These are phyloP conservation scores for Macropis europaea DNA, from an alignment of 2,888 invertebrate genomes.

Conservation along the genomic window DNA sequence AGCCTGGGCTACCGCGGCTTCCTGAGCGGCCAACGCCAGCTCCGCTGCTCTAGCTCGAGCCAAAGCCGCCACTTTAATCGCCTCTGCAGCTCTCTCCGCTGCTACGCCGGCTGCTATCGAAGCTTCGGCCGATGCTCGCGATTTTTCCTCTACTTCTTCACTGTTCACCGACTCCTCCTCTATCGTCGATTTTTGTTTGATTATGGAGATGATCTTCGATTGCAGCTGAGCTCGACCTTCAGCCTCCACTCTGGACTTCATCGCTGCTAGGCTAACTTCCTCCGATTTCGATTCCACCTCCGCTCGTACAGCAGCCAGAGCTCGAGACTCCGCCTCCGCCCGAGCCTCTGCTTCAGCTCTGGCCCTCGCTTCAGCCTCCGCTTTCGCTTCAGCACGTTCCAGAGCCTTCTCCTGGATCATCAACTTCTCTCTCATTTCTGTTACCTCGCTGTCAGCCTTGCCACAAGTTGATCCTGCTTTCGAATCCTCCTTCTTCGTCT, in stretches of 20 bases:
- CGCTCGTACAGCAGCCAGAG: not conserved
- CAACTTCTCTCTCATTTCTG: not conserved
- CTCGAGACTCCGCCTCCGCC: not conserved
- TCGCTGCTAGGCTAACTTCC: not conserved
- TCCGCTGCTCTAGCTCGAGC: constrained; percentile 6
- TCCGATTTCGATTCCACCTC: not conserved
- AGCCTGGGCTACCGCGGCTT: not conserved
- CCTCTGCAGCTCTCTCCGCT: not conserved
- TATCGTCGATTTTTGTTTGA: not conserved
- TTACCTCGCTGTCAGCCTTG: too few species aligned
- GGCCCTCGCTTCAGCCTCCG: not conserved
- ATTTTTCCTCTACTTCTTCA: not conserved
- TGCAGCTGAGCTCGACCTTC: not conserved
- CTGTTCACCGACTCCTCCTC: not conserved
- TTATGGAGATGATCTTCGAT: not conserved
- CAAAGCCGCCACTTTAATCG: not conserved
- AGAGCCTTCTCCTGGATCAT: not conserved
- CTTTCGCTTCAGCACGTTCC: not conserved
- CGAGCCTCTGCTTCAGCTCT: not conserved
- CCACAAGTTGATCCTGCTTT: not conserved
- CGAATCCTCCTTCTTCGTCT: not conserved
- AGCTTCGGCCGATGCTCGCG: not conserved
- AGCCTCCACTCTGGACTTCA: not conserved
- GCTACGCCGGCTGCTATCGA: not conserved
- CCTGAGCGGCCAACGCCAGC: constrained; percentile 6